Evolutionary conservation across 2,113 vertebrate species (phyloP).

Genomic region (Aepyceros melampus): DNA sequence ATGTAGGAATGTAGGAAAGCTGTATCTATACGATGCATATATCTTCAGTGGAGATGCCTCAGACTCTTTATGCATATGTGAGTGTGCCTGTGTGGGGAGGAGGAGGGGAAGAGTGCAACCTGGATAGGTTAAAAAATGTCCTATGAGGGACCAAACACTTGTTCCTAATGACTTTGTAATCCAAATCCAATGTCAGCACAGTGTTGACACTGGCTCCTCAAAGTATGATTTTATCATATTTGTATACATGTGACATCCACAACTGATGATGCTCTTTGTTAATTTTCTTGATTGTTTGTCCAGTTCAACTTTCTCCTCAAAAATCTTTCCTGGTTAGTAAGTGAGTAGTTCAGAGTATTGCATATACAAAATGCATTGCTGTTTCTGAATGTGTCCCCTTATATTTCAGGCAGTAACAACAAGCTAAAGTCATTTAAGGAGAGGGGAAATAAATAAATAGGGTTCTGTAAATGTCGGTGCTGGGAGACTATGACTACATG

Average conservation of each 20-base stretch:
- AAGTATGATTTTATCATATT: neutral
- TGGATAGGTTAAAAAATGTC: neutral
- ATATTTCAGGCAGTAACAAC: neutral
- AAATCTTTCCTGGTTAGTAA: neutral
- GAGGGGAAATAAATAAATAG: neutral
- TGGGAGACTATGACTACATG: neutral
- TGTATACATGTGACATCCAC: neutral
- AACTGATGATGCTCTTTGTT: neutral
- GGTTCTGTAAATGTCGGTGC: neutral
- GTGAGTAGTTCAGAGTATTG: neutral
- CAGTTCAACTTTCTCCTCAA: neutral
- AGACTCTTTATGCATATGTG: neutral
- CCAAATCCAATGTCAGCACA: neutral
- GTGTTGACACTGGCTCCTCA: neutral
- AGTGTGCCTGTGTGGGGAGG: neutral
- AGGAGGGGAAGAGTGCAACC: neutral
- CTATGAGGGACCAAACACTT: neutral
- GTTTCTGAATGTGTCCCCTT: neutral
- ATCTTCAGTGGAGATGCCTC: neutral
- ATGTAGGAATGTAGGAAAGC: neutral
- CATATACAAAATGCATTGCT: neutral
- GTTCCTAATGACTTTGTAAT: neutral
- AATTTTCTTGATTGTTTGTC: neutral
- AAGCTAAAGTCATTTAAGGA: neutral
- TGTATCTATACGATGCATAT: neutral